Evolutionary conservation across 2,797 vertebrate genomes (phyloP).

Genomic region (Microhierax caerulescens): DNA sequence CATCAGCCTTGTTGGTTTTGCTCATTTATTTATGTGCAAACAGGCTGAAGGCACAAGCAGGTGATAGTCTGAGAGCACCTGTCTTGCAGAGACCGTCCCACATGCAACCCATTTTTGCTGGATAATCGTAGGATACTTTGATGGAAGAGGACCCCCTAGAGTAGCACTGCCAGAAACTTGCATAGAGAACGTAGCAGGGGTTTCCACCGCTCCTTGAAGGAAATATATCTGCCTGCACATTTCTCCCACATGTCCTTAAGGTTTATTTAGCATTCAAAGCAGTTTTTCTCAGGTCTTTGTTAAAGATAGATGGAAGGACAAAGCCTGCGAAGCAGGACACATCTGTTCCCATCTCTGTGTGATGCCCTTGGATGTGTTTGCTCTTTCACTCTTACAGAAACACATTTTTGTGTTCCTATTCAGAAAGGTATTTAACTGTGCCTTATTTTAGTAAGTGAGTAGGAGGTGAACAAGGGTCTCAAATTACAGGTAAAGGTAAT

Average conservation of each 20-base stretch:
- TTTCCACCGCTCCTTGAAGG: not conserved
- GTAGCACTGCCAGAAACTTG: not conserved
- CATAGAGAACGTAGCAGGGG: rapidly evolving
- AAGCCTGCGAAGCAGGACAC: not conserved
- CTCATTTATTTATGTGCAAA: not conserved
- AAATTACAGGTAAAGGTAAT: constrained; percentile 1
- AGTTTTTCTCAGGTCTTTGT: not conserved
- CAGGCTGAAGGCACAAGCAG: not conserved
- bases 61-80: not conserved
- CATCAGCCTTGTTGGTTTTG: not conserved
- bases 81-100: not conserved
- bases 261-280: not conserved
- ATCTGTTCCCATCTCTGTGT: not conserved
- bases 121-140: not conserved
- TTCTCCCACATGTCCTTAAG: not conserved
- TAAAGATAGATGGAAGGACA: not conserved
- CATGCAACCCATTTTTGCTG: not conserved
- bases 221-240: not conserved
- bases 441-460: not conserved
- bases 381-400: not conserved
- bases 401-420: not conserved
- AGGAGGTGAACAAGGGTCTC: not conserved
- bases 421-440: constrained; percentile 1
- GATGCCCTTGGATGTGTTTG: not conserved
- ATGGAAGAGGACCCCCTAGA: not conserved